Evolutionary conservation across 2,888 invertebrate genomes (phyloP).

Genomic region (Frankliniella fusca): DNA sequence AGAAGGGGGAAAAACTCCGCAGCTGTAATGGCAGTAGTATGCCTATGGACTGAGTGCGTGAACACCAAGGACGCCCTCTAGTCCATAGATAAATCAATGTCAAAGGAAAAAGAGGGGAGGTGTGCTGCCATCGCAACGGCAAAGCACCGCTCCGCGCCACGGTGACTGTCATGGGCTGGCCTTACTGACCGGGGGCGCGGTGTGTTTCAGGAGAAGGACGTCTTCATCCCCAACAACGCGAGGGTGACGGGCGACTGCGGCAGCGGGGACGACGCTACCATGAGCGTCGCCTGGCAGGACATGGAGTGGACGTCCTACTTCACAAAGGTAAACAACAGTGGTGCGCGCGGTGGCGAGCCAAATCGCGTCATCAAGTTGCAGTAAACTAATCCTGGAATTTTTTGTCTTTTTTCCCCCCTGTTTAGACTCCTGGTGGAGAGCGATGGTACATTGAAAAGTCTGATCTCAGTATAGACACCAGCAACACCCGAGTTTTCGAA

Average conservation of each 20-base stretch:
- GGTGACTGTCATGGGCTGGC: too few relatives aligned
- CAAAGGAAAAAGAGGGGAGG: not conserved
- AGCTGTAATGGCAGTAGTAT: too few relatives aligned
- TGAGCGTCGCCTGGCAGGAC: slow-evolving; percentile 70
- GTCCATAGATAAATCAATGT: too few relatives aligned
- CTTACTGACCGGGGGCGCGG: not conserved
- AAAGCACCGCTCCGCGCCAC: not conserved
- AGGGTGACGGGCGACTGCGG: slow-evolving; percentile 69
- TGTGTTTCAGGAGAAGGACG: slow-evolving; percentile 61
- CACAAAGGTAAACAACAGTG: slow-evolving; percentile 60
- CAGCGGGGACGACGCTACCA: slow-evolving; percentile 65
- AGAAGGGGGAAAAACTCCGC: too few relatives aligned
- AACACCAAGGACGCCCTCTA: too few relatives aligned
- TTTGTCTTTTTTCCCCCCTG: too few relatives aligned
- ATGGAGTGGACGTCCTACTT: slow-evolving; percentile 72
- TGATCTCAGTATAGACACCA: slow-evolving; percentile 66
- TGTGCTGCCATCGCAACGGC: too few relatives aligned
- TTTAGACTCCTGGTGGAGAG: slow-evolving; percentile 79
- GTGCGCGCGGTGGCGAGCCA: too few relatives aligned
- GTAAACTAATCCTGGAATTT: too few relatives aligned
- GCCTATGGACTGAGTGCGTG: too few relatives aligned
- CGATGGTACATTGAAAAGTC: slow-evolving; percentile 81
- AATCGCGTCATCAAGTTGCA: too few relatives aligned
- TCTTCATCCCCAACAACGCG: slow-evolving; percentile 71
- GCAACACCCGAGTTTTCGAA: slow-evolving; percentile 50